Percentiles rank a stretch among this genome's conserved stretches.
Conservation (phyloP, 2,113 vertebrate species). For the Barbus barbus region DNA sequence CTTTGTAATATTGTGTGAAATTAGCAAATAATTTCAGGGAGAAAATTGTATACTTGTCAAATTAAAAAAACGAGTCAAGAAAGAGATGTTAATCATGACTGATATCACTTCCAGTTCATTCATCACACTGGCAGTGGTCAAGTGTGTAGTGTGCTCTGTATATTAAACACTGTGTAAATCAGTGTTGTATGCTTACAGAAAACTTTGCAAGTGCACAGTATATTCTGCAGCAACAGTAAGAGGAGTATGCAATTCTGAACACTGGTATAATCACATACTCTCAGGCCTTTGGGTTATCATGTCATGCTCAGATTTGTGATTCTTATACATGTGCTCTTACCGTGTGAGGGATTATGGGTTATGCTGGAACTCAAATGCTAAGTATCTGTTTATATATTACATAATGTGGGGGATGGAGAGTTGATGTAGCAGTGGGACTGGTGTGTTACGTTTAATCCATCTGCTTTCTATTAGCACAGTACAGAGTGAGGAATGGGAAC, state of each 20-base stretch:
- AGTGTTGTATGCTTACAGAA: background rate
- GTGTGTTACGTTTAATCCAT: constrained; percentile 41
- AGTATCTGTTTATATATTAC: too few species aligned
- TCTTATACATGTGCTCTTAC: background rate
- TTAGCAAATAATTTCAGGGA: background rate
- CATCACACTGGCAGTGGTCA: background rate
- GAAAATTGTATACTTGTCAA: background rate
- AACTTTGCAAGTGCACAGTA: background rate
- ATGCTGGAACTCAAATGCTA: background rate
- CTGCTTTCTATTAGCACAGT: constrained; percentile 23
- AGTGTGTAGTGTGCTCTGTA: background rate
- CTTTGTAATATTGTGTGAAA: background rate
- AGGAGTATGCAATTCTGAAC: background rate
- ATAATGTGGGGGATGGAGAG: constrained; percentile 7
- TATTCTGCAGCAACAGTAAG: background rate
- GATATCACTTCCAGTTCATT: background rate
- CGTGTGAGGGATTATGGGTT: background rate
- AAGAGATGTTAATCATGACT: background rate
- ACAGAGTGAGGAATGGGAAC: constrained; percentile 33
- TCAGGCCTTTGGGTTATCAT: background rate
- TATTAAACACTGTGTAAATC: too few species aligned
- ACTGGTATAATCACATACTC: background rate
- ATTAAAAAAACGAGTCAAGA: background rate
- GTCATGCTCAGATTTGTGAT: background rate
- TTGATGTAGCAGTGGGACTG: constrained; percentile 29